Evolutionary conservation across 2,797 vertebrate genomes (phyloP).

Genomic region (Muscicapa striata): DNA sequence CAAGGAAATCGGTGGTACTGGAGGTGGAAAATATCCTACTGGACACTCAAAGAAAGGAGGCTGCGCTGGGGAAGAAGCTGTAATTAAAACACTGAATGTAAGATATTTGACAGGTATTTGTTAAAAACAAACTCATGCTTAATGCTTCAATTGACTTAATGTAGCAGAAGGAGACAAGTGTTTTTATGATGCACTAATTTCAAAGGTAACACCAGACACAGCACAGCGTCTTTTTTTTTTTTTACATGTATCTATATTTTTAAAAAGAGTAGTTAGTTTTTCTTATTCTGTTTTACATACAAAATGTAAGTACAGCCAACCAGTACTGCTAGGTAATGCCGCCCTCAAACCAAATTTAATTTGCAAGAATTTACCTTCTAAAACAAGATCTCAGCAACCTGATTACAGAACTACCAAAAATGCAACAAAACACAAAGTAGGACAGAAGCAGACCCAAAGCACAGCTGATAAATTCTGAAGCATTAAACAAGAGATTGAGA

Average conservation of each 20-base stretch:
- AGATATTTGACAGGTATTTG: not conserved
- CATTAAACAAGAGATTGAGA: not conserved
- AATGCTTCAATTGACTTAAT: not conserved
- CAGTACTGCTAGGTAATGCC: not conserved
- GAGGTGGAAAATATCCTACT: slow-evolving; percentile 74
- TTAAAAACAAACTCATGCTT: not conserved
- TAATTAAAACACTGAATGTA: not conserved
- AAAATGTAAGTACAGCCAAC: not conserved
- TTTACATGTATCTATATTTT: fast-evolving
- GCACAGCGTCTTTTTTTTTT: not conserved
- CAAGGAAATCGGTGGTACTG: slow-evolving; percentile 71
- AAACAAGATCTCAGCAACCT: not conserved
- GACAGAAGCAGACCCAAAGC: not conserved
- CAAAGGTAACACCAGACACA: not conserved
- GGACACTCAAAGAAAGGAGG: slow-evolving; percentile 76
- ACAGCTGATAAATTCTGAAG: not conserved
- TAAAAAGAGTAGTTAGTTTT: not conserved
- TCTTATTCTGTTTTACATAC: not conserved
- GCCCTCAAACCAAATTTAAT: not conserved
- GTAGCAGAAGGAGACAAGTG: not conserved
- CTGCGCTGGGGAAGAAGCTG: slow-evolving; percentile 85
- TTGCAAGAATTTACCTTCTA: not conserved
- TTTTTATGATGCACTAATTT: not conserved
- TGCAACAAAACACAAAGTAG: not conserved
- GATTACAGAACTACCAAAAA: not conserved